phyloP scores from a whole-genome alignment of 2,888 invertebrate species.

The Mylabris sibirica region DNA sequence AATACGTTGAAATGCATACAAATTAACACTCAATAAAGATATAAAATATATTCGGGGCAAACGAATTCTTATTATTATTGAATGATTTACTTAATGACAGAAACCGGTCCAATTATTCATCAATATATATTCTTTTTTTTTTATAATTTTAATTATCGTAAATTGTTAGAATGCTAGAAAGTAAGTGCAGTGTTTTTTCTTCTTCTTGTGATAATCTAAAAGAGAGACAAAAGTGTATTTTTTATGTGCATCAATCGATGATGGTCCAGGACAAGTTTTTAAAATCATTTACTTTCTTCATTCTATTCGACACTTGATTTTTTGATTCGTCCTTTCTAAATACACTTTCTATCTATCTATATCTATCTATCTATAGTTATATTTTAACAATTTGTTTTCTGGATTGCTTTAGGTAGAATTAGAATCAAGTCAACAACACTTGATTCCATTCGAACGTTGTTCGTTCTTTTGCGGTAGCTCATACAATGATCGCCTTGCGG shows the following conservation, averaged over 20 bases:
- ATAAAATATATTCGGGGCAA: neutral
- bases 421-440: neutral
- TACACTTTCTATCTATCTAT: neutral
- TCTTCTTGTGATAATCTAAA: neutral
- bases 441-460: neutral
- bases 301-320: neutral
- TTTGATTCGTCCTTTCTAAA: slow-evolving; percentile 12
- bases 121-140: no score
- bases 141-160: slow-evolving; percentile 6
- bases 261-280: neutral
- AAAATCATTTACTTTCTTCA: slow-evolving; percentile 4
- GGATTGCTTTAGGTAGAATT: neutral
- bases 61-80: neutral
- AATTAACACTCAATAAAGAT: slow-evolving; percentile 26
- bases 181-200: neutral
- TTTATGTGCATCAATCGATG: neutral
- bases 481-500: slow-evolving; percentile 9
- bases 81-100: neutral
- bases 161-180: neutral
- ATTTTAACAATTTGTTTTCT: neutral
- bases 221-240: no score
- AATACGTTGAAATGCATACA: slow-evolving; percentile 24
- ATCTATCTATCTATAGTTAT: neutral
- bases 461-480: slow-evolving; percentile 6
- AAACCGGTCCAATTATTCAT: neutral